These are phyloP conservation scores for Sebastes ruberrimus DNA, from an alignment of 2,797 vertebrate species.

Conservation along the genomic window DNA sequence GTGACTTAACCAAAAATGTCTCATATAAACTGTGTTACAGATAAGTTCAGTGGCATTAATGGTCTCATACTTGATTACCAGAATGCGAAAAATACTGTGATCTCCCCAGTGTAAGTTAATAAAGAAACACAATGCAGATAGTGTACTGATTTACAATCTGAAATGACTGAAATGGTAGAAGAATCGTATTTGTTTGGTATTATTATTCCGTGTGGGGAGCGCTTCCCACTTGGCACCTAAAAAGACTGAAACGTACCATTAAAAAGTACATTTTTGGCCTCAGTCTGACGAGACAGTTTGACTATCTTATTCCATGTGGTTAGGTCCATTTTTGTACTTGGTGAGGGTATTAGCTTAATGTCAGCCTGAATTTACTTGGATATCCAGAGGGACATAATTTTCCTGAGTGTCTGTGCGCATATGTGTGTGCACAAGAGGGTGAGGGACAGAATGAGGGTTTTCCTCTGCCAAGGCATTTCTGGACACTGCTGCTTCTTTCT, in stretches of 20 bases:
- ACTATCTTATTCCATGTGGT: not conserved
- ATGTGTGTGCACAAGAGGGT: conserved; percentile 11
- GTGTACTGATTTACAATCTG: not conserved
- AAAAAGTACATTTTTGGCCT: not conserved
- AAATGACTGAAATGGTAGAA: not conserved
- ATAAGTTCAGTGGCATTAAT: not conserved
- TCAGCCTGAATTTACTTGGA: conserved; percentile 18
- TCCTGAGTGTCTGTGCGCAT: not conserved
- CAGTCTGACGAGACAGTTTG: not conserved
- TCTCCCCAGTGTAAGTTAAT: not conserved
- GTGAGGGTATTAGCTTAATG: conserved; percentile 15
- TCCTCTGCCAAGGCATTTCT: conserved; percentile 47
- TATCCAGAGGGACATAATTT: conserved; percentile 11
- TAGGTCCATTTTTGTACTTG: conserved; percentile 2
- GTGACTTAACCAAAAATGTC: not conserved
- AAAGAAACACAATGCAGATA: not conserved
- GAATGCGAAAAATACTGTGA: not conserved
- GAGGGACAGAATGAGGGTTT: not conserved
- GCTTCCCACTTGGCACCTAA: not conserved
- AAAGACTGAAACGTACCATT: not conserved
- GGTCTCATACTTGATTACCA: not conserved
- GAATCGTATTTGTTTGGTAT: not conserved
- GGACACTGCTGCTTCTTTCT: conserved; percentile 43
- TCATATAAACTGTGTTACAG: not conserved
- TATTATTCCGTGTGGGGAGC: not conserved